Base-by-base conservation (phyloP, 1,140 invertebrate species). In the Drosophila sulfurigaster region DNA sequence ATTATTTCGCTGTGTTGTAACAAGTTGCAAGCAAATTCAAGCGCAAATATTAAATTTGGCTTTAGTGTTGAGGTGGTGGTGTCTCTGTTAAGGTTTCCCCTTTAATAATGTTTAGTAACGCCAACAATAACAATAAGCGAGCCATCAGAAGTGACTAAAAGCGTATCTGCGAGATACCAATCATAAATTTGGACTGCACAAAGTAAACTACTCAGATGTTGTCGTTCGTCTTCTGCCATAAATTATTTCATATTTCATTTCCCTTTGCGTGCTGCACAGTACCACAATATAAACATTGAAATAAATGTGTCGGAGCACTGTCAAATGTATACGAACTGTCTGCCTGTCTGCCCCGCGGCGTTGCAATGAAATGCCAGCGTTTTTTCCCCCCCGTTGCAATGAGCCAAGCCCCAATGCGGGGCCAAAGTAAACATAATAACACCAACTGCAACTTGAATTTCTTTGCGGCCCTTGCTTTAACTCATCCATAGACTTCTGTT, bases 231-330 rank as follows among this genome's bases (percentile, higher is more conserved):
- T 77, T 62, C 65, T 72, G 66, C 72, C 75, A 81, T 86, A 86
- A 86, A 87, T 82, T 76, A 86, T 87, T 87, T 89, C 64, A 80
- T 75, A 83, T 88, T 83, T 88, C 63, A 89, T 89, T 87, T 87
- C 85, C 83, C 69, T 79, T 68, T 72, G 54, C 79, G 72, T 79
- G 66, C 66, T 57, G 75, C 67, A 77, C 57, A 32, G 51, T 65
- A 16, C 45, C 54, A 69, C 49, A 51, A 72, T 69, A 64, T 58
- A 64, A 41, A 32, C 45, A 68, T 15, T 60, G 16, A 41, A 52
- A 43, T 25, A 32, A 72, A 43, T 62, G 60, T 48, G 13, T 41
- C 20, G 59, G 5, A 46, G 30, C 25, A 30, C 45, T 30, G 5
- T 58, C 60, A 71, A 65, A 46, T 82, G 79, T 74, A 81, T 57